Evolutionary conservation across 2,797 vertebrate genomes (phyloP).

Genomic region (Sarcoramphus papa): DNA sequence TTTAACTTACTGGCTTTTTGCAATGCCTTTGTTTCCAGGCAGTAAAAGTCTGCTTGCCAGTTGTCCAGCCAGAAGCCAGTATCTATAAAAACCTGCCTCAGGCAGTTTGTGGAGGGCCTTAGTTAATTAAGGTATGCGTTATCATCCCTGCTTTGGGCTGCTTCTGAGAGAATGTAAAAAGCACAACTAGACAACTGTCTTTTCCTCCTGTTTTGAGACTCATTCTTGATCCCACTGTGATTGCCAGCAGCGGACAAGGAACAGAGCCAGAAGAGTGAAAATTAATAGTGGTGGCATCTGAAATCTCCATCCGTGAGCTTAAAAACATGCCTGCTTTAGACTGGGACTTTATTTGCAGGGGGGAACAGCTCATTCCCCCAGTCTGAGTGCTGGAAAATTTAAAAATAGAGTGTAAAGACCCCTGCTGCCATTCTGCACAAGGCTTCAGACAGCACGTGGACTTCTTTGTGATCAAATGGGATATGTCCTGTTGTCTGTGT

Average conservation of each 20-base stretch:
- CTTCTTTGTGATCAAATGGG: neutral
- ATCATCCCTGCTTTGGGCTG: slow-evolving; percentile 14
- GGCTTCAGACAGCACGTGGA: neutral
- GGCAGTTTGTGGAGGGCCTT: slow-evolving; percentile 19
- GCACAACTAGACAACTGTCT: slow-evolving; percentile 47
- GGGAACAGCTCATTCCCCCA: neutral
- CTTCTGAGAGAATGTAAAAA: slow-evolving; percentile 40
- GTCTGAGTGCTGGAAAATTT: neutral
- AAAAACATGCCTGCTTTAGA: slow-evolving; percentile 3
- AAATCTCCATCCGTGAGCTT: slow-evolving; percentile 7
- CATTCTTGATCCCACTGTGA: slow-evolving; percentile 50
- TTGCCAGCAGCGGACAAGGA: slow-evolving; percentile 50
- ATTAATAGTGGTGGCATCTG: slow-evolving; percentile 39
- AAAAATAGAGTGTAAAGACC: neutral
- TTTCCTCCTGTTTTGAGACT: slow-evolving; percentile 40
- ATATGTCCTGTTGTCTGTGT: neutral
- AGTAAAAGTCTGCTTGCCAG: slow-evolving; percentile 36
- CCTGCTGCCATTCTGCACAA: neutral
- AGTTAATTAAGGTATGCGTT: slow-evolving; percentile 53
- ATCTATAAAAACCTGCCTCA: slow-evolving; percentile 21
- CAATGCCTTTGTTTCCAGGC: slow-evolving; percentile 51
- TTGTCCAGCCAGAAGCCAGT: slow-evolving; percentile 46
- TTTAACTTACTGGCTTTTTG: slow-evolving; percentile 44
- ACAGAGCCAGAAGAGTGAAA: slow-evolving; percentile 54
- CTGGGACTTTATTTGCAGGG: neutral